These are phyloP conservation scores for Pristionchus entomophagus DNA, from an alignment of 2,888 invertebrate genomes.

Conservation along the genomic window DNA sequence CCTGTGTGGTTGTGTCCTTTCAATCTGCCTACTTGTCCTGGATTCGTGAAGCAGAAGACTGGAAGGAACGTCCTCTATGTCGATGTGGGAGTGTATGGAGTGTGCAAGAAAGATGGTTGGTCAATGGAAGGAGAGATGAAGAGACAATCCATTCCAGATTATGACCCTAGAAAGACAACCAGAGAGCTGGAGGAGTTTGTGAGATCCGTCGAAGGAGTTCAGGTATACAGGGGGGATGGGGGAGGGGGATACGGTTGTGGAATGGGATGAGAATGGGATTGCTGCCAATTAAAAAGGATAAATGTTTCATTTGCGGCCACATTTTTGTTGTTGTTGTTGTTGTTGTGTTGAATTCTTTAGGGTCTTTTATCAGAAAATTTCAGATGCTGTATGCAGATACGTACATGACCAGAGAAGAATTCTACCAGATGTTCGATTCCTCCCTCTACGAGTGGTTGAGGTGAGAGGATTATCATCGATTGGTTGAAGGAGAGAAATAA, in stretches of 20 bases:
- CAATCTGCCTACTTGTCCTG: conserved; percentile 82
- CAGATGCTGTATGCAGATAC: conserved; percentile 91
- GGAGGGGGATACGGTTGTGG: too few relatives aligned
- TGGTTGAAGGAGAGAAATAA: not conserved
- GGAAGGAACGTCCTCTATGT: conserved; percentile 83
- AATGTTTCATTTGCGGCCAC: too few relatives aligned
- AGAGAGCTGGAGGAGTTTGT: conserved; percentile 85
- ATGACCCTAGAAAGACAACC: conserved; percentile 82
- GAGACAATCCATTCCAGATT: conserved; percentile 76
- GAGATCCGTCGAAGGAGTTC: conserved; percentile 77
- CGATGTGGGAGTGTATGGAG: conserved; percentile 87
- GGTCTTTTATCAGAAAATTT: too few relatives aligned
- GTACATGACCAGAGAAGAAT: conserved; percentile 85
- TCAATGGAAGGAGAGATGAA: not conserved
- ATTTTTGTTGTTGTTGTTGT: too few relatives aligned
- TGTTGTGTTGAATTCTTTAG: too few relatives aligned
- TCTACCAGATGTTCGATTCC: conserved; percentile 87
- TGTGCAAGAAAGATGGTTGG: conserved; percentile 79
- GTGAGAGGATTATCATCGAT: too few relatives aligned
- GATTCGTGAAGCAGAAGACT: conserved; percentile 82
- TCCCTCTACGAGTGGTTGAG: conserved; percentile 80
- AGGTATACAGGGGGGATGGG: not conserved
- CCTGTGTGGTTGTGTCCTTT: conserved; percentile 90
- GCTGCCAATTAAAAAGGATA: too few relatives aligned
- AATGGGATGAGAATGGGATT: too few relatives aligned